Evolutionary conservation across 1,140 invertebrate genomes (phyloP).

Genomic region (Radopholus similis): DNA sequence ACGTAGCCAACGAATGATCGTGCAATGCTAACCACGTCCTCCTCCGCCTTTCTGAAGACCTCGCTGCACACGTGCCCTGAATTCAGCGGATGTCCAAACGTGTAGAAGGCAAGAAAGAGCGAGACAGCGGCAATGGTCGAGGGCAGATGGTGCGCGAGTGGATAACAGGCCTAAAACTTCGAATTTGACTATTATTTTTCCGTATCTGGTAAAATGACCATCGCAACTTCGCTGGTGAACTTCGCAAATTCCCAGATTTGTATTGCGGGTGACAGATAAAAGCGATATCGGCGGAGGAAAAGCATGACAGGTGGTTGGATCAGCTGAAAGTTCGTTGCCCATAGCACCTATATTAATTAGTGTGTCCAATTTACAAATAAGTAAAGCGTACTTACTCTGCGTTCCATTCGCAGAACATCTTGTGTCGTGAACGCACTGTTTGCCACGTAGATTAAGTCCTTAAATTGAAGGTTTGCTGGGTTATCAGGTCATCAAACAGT

Average conservation of each 20-base stretch:
- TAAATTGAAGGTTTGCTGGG: no score
- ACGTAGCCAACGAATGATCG: conserved; percentile 10
- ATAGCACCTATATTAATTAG: conserved; percentile 11
- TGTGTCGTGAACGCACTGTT: conserved; percentile 11
- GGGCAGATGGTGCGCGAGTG: conserved; percentile 15
- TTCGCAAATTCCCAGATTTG: conserved; percentile 13
- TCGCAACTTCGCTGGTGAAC: conserved; percentile 26
- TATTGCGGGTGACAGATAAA: conserved; percentile 10
- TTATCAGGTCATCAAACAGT: no score
- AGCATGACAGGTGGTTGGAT: conserved; percentile 7
- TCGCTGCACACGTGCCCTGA: conserved; percentile 6
- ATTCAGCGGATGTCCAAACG: background rate
- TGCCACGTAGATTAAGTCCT: conserved; percentile 14
- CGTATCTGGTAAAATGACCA: no score
- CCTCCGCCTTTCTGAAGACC: conserved; percentile 11
- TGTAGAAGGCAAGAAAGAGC: background rate
- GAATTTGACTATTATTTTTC: no score
- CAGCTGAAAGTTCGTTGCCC: conserved; percentile 2
- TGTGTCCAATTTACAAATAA: background rate
- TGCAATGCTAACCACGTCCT: background rate
- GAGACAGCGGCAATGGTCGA: conserved; percentile 20
- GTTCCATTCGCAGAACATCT: conserved; percentile 25
- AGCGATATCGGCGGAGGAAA: conserved; percentile 28
- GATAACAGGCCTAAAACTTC: no score
- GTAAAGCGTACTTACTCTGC: no score